phyloP scores from a whole-genome alignment of 1,140 invertebrate genomes.

The Helicoverpa armigera region DNA sequence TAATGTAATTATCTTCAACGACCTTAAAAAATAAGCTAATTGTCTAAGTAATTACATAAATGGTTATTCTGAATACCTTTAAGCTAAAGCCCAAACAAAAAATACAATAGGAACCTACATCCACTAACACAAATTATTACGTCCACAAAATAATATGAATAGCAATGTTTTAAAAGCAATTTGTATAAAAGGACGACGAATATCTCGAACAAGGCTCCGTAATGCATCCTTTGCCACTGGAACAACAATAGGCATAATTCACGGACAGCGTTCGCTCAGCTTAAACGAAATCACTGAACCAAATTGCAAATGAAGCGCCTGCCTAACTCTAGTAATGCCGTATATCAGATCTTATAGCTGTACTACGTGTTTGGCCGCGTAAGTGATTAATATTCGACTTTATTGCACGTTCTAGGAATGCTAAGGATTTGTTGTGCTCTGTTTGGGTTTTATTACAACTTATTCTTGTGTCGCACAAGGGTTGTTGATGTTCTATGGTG shows the following conservation, averaged over 20 bases:
- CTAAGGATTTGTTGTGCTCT: slow-evolving; percentile 1
- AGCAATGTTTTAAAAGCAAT: slow-evolving; percentile 38
- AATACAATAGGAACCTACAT: background rate
- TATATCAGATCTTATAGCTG: slow-evolving; percentile 47
- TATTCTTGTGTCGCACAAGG: background rate
- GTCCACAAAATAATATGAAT: slow-evolving; percentile 16
- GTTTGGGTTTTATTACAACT: background rate
- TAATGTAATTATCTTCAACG: no score
- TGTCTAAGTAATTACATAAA: no score
- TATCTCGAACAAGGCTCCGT: slow-evolving; percentile 58
- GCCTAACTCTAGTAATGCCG: slow-evolving; percentile 50
- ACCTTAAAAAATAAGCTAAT: no score
- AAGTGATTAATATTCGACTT: slow-evolving; percentile 43
- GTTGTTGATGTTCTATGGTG: no score
- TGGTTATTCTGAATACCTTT: background rate
- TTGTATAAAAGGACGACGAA: slow-evolving; percentile 49
- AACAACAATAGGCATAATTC: slow-evolving; percentile 76
- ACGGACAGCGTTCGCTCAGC: slow-evolving; percentile 56
- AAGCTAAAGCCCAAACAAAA: background rate
- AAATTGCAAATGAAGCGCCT: slow-evolving; percentile 65
- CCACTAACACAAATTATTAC: slow-evolving; percentile 21
- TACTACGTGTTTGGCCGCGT: slow-evolving; percentile 25
- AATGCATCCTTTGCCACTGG: slow-evolving; percentile 60
- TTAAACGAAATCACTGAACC: slow-evolving; percentile 71
- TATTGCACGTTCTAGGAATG: background rate